A percentile compares a stretch with the other conserved stretches of the same genome.
Evolutionary conservation across 2,797 vertebrate species (phyloP).

Genomic region (Sciurus vulgaris): DNA sequence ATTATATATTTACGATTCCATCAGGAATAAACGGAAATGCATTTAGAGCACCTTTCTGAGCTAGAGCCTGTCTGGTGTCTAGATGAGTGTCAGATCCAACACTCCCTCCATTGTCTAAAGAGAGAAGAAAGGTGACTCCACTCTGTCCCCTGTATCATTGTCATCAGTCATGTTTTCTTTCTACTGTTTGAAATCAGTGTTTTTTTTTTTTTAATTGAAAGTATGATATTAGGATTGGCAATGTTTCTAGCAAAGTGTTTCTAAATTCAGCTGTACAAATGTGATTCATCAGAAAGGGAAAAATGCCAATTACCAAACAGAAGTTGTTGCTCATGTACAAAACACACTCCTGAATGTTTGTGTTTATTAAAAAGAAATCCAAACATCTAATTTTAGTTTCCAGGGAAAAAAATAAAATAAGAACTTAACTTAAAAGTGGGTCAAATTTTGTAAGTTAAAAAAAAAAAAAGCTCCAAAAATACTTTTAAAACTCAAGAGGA

Average conservation of each 20-base stretch:
- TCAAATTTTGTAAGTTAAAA: constrained; percentile 69
- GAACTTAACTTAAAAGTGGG: constrained; percentile 79
- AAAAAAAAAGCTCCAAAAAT: constrained; percentile 23
- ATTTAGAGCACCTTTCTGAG: constrained; percentile 20
- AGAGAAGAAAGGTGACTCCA: not conserved
- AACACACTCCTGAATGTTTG: constrained; percentile 75
- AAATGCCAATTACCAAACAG: constrained; percentile 78
- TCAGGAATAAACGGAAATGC: constrained; percentile 33
- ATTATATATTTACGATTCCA: not conserved
- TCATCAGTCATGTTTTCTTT: constrained; percentile 32
- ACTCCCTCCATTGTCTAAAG: not conserved
- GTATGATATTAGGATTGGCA: constrained; percentile 77
- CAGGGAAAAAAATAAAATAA: constrained; percentile 71
- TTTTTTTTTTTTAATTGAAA: constrained; percentile 67
- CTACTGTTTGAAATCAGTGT: constrained; percentile 49
- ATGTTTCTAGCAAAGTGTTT: constrained; percentile 75
- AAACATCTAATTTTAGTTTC: constrained; percentile 83
- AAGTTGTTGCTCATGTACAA: constrained; percentile 76
- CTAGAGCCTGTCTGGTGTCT: not conserved
- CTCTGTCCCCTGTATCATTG: constrained; percentile 52
- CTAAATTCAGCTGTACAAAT: constrained; percentile 80
- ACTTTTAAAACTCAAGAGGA: constrained; percentile 45
- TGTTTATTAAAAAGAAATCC: constrained; percentile 79
- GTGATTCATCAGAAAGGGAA: constrained; percentile 72
- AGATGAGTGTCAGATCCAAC: not conserved